Evolutionary conservation across 2,113 vertebrate species (phyloP).

Genomic region (Otocyon megalotis): DNA sequence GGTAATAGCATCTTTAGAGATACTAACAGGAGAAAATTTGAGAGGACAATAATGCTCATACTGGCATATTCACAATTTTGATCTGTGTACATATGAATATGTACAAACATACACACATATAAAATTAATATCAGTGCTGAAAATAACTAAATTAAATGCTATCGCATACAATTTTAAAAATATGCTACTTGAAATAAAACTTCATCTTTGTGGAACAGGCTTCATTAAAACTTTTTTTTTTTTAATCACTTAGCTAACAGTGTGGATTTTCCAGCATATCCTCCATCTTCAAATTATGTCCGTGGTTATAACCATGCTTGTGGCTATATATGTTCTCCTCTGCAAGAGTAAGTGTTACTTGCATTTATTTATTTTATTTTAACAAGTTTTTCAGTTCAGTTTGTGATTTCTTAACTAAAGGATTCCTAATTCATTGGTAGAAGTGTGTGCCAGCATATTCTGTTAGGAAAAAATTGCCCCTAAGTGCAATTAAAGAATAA

Average conservation of each 20-base stretch:
- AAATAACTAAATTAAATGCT: neutral
- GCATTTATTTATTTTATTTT: neutral
- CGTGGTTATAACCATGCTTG: constrained; percentile 84
- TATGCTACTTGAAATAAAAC: neutral
- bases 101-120: neutral
- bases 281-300: constrained; percentile 77
- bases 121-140: neutral
- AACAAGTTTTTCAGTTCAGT: neutral
- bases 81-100: neutral
- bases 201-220: neutral
- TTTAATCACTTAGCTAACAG: constrained; percentile 79
- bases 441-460: constrained; percentile 20
- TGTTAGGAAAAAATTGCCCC: neutral
- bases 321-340: constrained; percentile 83
- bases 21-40: neutral
- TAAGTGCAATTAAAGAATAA: neutral
- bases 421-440: neutral
- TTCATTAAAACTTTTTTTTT: constrained; percentile 46
- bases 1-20: constrained; percentile 9
- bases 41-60: neutral
- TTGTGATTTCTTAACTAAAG: constrained; percentile 39
- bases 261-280: constrained; percentile 82
- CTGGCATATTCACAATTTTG: neutral
- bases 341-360: constrained; percentile 81
- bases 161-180: neutral